Base-by-base conservation (phyloP, 2,797 vertebrate genomes). In the Odontamblyopus lacepedii region DNA sequence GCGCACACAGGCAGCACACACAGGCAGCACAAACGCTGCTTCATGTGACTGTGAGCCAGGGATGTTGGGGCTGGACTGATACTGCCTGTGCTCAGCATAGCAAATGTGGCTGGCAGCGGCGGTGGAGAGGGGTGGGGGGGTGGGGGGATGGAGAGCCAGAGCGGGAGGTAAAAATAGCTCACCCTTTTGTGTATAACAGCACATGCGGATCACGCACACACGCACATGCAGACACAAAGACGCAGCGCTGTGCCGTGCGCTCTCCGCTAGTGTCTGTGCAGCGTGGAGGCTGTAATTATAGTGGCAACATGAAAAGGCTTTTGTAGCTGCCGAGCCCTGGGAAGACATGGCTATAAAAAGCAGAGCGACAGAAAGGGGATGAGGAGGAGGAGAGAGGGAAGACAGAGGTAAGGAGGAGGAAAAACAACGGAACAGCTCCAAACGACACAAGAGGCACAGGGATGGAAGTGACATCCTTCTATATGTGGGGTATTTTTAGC, bases 341-440 rank as follows among this genome's bases (percentile, higher is more conserved):
- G 82, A 92, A 92, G 93, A 77, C 63, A 89, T 88, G 85, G 90
- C 93, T 94, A 93, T 92, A 95, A 95, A 94, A 92, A 95, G 93
- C 90, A 84, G 88, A 82, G 86, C 78, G 91, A 88, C 83, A 87
- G 89, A 87, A 82, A 82, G 77, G 79, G 79, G 78, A 68, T 82
- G 83, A 78, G 88, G 83, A 82, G 82, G 75, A 73, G 73, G 64
- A 62, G 48, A 70, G 70, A 79, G 67, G 78, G 81, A 69, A 77
- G 80, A 79, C 44, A 70, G 83, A 84, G 82, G 84, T 84, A 78
- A 48, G 71, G 74, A 78, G 73, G 77, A 79, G 71, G 72, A 76
- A 82, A 84, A 80, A 86, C 79, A 81, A 75, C 35, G 0, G 76
- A 18, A 60, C 63, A 80, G 82, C 81, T 48, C 56, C 32, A 63